Evolutionary conservation across 2,888 invertebrate species (phyloP).

Genomic region (Sesia bembeciformis): DNA sequence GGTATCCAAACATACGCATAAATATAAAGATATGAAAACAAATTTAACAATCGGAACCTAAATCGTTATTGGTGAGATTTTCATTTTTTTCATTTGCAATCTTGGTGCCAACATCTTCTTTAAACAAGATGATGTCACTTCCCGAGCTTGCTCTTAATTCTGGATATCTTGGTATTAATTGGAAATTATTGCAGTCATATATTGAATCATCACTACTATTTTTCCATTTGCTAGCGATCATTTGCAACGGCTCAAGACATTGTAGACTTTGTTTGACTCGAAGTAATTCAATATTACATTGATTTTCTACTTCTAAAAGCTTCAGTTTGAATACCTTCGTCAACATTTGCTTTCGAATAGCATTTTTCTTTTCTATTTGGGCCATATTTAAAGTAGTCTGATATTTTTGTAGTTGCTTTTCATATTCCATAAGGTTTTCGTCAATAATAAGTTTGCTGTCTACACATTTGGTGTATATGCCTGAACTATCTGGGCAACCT

Average conservation of each 20-base stretch:
- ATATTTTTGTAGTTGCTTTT: constrained; percentile 59
- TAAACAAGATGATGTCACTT: constrained; percentile 26
- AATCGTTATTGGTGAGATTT: constrained; percentile 17
- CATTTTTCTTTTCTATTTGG: constrained; percentile 61
- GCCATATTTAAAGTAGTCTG: constrained; percentile 60
- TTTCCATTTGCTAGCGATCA: constrained; percentile 58
- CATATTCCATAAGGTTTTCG: constrained; percentile 56
- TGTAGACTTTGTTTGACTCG: constrained; percentile 63
- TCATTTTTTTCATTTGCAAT: constrained; percentile 13
- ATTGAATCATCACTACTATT: constrained; percentile 22
- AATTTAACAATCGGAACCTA: no score
- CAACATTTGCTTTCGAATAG: constrained; percentile 60
- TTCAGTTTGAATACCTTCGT: constrained; percentile 60
- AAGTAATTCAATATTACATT: constrained; percentile 60
- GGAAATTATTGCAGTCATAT: constrained; percentile 42
- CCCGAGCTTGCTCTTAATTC: constrained; percentile 29
- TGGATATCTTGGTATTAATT: constrained; percentile 48
- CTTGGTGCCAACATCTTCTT: constrained; percentile 21
- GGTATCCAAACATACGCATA: no score
- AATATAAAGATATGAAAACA: no score
- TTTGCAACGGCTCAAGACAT: constrained; percentile 55
- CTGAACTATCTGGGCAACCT: constrained; percentile 14
- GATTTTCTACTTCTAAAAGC: constrained; percentile 62
- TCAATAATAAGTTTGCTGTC: constrained; percentile 49
- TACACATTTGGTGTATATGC: constrained; percentile 34